A percentile compares a stretch with the other conserved stretches of the same genome.
These are phyloP conservation scores for Hypotaenidia philippensis DNA, from an alignment of 2,797 vertebrate genomes.

Conservation along the genomic window DNA sequence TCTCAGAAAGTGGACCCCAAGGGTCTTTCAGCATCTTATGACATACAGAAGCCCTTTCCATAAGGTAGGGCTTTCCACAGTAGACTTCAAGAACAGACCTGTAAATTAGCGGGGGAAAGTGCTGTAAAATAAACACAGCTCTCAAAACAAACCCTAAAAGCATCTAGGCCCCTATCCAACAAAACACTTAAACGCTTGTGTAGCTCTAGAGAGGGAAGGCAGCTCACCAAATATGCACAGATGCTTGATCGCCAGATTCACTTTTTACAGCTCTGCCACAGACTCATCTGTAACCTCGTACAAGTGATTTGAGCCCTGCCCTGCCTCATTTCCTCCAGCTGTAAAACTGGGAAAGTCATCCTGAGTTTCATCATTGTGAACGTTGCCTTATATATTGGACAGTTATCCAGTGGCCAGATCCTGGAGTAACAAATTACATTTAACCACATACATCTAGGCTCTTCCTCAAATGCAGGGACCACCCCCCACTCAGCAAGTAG, in stretches of 20 bases:
- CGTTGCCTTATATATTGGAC: background rate
- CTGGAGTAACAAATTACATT: background rate
- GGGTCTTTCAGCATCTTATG: background rate
- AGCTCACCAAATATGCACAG: conserved; percentile 42
- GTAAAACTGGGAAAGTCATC: conserved; percentile 5
- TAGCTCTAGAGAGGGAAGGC: conserved; percentile 26
- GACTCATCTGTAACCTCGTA: background rate
- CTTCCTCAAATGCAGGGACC: background rate
- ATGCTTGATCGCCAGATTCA: conserved; percentile 36
- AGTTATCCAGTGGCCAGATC: background rate
- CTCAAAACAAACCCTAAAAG: conserved; percentile 64
- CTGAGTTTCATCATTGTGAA: background rate
- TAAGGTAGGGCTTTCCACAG: background rate
- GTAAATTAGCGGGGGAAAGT: conserved; percentile 22
- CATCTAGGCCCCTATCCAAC: conserved; percentile 59
- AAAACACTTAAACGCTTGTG: conserved; percentile 61
- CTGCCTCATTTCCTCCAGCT: background rate
- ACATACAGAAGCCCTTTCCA: background rate
- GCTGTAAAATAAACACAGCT: conserved; percentile 58
- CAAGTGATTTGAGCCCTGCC: background rate
- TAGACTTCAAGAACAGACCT: conserved; percentile 17
- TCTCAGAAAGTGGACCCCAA: background rate
- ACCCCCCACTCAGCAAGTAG: background rate
- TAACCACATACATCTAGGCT: background rate
- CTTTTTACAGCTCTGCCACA: conserved; percentile 14